Base-by-base conservation (phyloP, 2,113 vertebrate species). In the Lasiurus borealis region DNA sequence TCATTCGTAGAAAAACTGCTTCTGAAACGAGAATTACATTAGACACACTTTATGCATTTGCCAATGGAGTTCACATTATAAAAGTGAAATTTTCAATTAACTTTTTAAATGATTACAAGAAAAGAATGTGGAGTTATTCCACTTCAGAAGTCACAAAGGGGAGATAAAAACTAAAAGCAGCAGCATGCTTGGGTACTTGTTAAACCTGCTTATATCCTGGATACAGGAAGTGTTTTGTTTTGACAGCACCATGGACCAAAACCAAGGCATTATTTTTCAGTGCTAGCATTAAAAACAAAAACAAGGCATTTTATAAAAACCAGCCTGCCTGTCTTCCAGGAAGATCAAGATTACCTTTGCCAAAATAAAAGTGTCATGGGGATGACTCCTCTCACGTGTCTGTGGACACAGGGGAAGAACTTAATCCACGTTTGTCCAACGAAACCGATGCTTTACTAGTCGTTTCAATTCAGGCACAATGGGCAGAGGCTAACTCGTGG, bases 171-270 rank as follows among this genome's bases (percentile, higher is more conserved):
- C 19, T 10, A 73, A 92, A 94, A n/a, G 87, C 76, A 84, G 75
- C 75, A 87, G 72, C 72, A 62, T 0, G 73, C 68, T 68, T 71
- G 64, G 31, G 48, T 68, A 66, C 88, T 87, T 0, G 16, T 80
- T 71, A 91, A 90, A 91, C 78, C 83, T 96, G 91, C 95, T 96
- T 81, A 85, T 59, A 64, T 72, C 69, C 87, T 87, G 27, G 71
- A 87, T 73, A 92, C 29, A 85, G 95, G 89, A 97, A 96, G 59
- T 52, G 81, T 78, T 96, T 86, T 94, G 93, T 94, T 96, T 94
- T 93, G 78, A 97, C 64, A 96, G 78, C 6, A 36, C 16, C 23
- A 40, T 72, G 54, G 73, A 90, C 90, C 85, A 90, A 92, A 96
- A 69, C 76, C 82, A 83, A 96, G 90, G 69, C 52, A 90, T 73